phyloP scores from a whole-genome alignment of 2,888 invertebrate species.

The Melanchra persicariae region DNA sequence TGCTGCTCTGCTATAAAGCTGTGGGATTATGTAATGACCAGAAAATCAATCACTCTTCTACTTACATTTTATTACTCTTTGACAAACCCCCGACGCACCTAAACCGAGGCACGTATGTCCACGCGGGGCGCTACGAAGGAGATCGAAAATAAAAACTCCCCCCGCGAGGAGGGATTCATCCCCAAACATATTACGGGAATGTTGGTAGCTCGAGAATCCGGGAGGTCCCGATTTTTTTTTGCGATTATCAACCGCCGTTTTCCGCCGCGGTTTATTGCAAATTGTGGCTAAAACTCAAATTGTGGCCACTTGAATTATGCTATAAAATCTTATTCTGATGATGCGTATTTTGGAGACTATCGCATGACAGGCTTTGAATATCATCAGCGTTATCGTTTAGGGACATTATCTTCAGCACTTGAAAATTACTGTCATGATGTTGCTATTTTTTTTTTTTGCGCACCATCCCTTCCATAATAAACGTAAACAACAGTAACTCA shows the following conservation, averaged over 20 bases:
- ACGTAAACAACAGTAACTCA: not conserved
- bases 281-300: slow-evolving; percentile 55
- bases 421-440: not conserved
- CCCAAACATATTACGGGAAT: slow-evolving; percentile 88
- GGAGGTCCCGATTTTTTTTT: slow-evolving; percentile 81
- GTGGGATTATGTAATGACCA: not conserved
- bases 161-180: slow-evolving; percentile 80
- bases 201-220: slow-evolving; percentile 80
- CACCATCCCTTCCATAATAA: not conserved
- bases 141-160: slow-evolving; percentile 88
- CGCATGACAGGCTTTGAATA: slow-evolving; percentile 32
- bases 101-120: slow-evolving; percentile 83
- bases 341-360: slow-evolving; percentile 36
- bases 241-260: slow-evolving; percentile 78
- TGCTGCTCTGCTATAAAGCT: no score
- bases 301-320: slow-evolving; percentile 47
- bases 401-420: slow-evolving; percentile 20
- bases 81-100: slow-evolving; percentile 75
- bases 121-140: slow-evolving; percentile 79
- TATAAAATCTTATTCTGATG: slow-evolving; percentile 61
- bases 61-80: slow-evolving; percentile 64
- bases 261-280: slow-evolving; percentile 57
- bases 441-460: not conserved
- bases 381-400: slow-evolving; percentile 19
- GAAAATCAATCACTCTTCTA: slow-evolving; percentile 25